Evolutionary conservation across 2,888 invertebrate genomes (phyloP), one percentile per base, ranked within the genome.

Genomic region (Drosophila putrida): DNA sequence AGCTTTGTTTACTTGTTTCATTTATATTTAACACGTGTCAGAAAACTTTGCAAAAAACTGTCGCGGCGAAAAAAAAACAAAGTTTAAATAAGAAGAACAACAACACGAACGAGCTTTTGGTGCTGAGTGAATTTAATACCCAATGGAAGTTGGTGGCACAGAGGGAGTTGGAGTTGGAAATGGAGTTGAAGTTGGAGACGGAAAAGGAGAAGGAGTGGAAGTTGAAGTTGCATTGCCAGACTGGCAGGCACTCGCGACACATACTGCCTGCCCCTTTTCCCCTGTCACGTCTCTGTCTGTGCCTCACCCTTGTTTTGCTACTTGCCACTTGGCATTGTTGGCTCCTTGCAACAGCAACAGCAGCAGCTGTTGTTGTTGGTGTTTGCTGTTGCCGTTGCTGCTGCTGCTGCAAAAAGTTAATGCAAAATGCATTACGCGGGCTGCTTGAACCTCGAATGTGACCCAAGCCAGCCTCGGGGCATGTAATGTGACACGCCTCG

Each of bases 391-490:
- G 59, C 13, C 36, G 50, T 11, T 31, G 51, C 49, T 35, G 54
- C 39, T 39, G 60, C 57, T 38, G 46, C 20, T 33, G 43, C 36
- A 47, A 66, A 73, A 78, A 65, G 85, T 84, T 85, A 85, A 85
- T 85, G 85, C 71, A 84, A 82, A 84, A 86, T 86, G 84, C 88
- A 86, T 89, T 88, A 89, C 85, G 73, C 75, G 72, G 47, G 51
- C 79, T 72, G 77, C 89, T 85, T 89, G 88, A 85, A 88, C 83
- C 74, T 68, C 38, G 64, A 47, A 54, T 71, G 71, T 69, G 75
- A 73, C 73, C 74, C 71, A 81, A 68, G 71, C 60, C 77, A 75
- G 88, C 75, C 72, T 41, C 64, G 62, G 82, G 47, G 55, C 60
- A 60, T 71, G 89, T 71, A 80, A 80, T 71, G 47, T 73, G 77